Base-by-base conservation (phyloP, 2,797 vertebrate species). In the Dicrostonyx torquatus region DNA sequence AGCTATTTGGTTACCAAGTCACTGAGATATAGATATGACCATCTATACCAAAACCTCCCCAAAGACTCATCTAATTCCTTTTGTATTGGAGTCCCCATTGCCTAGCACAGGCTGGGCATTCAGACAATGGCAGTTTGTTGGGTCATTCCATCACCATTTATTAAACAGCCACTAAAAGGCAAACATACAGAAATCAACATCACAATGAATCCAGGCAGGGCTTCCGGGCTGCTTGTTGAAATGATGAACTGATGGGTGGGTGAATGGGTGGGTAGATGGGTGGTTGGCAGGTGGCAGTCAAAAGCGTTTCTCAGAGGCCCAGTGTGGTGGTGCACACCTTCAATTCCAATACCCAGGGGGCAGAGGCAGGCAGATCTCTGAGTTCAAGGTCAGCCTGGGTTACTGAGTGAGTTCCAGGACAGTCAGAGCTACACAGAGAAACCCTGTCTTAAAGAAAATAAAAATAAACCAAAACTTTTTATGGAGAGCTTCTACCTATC, bases 1-100 rank as follows among this genome's bases (percentile, higher is more conserved):
- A 31, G 68, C 29, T 90, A 45, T 55, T 18, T 60, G n/a, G 31
- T 31, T 43, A 53, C 24, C 29, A 53, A 87, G 53, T 84, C 64
- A 89, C n/a, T 95, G 75, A 34, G 77, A 70, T 75, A 89, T 50
- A 75, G 34, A 64, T 22, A 79, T 89, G 55, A 43, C n/a, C 31
- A 60, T 68, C 24, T 83, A 31, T 48, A 68, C 26, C 84, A 15
- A 95, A 94, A 76, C 11, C 13, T 40, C 22, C 55, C 68, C 60
- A 45, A 93, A 91, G 91, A 66, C 31, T 93, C 40, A 5, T 86
- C 68, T 66, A 85, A 77, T 60, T 89, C 34, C 89, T 87, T 64
- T 87, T 90, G 3, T 87, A 60, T 82, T 87, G 48, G 5, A 22
- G 31, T 82, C 50, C 22, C 45, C n/a, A 53, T 50, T 83, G 53